These are phyloP conservation scores for Brachionus plicatilis DNA, from an alignment of 1,140 invertebrate genomes.

Conservation along the genomic window DNA sequence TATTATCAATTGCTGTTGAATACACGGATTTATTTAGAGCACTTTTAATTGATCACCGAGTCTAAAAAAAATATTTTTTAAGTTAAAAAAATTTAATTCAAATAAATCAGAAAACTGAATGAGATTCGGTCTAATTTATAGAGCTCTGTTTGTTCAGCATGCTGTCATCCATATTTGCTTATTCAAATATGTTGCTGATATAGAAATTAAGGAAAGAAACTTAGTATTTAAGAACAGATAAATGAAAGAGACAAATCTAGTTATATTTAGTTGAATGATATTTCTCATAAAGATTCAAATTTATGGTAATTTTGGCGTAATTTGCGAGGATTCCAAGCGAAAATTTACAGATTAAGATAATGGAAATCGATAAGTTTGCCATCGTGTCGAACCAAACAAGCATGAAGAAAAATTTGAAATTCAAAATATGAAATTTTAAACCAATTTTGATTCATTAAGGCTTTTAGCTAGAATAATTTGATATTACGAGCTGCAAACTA, in stretches of 20 bases:
- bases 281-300: conserved; percentile 37
- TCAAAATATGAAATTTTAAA: conserved; percentile 35
- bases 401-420: conserved; percentile 28
- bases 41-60: too few species aligned
- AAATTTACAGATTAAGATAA: conserved; percentile 20
- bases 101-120: neutral
- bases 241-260: conserved; percentile 17
- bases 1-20: conserved; percentile 38
- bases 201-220: neutral
- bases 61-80: neutral
- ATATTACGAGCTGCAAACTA: conserved; percentile 2
- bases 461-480: conserved; percentile 4
- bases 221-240: neutral
- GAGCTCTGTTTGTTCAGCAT: neutral
- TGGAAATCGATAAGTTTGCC: neutral
- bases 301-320: conserved; percentile 31
- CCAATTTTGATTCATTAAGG: neutral
- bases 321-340: conserved; percentile 26
- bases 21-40: conserved; percentile 18
- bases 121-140: neutral
- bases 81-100: neutral
- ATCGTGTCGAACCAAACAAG: neutral
- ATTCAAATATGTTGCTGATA: neutral
- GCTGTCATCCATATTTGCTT: neutral
- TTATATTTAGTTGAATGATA: conserved; percentile 34